These are phyloP conservation scores for Toxotes lorentzi DNA, from an alignment of 2,797 vertebrate species.

Conservation along the genomic window DNA sequence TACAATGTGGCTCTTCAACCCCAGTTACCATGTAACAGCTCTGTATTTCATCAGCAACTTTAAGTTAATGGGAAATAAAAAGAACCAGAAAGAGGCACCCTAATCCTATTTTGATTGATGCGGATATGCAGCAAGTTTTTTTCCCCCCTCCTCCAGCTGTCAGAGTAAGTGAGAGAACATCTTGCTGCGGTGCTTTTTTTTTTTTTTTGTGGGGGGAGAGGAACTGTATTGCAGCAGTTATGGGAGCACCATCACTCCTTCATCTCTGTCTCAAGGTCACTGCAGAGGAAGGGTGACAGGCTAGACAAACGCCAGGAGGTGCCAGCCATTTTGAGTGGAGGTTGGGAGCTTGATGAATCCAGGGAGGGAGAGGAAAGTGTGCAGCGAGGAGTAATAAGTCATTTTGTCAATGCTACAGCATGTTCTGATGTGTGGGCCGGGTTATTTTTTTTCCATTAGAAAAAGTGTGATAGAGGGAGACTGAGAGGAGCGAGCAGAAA, in stretches of 20 bases:
- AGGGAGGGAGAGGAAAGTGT: slow-evolving; percentile 57
- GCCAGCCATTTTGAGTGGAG: slow-evolving; percentile 73
- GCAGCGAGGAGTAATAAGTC: slow-evolving; percentile 71
- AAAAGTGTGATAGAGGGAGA: slow-evolving; percentile 68
- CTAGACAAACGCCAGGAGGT: slow-evolving; percentile 71
- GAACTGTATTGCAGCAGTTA: slow-evolving; percentile 55
- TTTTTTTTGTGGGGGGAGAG: slow-evolving; percentile 1
- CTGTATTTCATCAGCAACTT: slow-evolving; percentile 72
- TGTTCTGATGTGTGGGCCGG: slow-evolving; percentile 70
- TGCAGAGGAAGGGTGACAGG: slow-evolving; percentile 75
- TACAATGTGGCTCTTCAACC: slow-evolving; percentile 23
- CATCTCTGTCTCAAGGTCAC: slow-evolving; percentile 81
- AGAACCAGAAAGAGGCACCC: slow-evolving; percentile 67
- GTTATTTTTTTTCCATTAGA: slow-evolving; percentile 63
- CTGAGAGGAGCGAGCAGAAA: slow-evolving; percentile 60
- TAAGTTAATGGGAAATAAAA: slow-evolving; percentile 75
- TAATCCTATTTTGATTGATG: slow-evolving; percentile 81
- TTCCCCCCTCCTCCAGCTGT: slow-evolving; percentile 45
- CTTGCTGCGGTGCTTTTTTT: slow-evolving; percentile 40
- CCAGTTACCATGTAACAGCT: slow-evolving; percentile 55
- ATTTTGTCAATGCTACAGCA: slow-evolving; percentile 76
- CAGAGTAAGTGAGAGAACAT: slow-evolving; percentile 60
- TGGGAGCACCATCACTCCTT: slow-evolving; percentile 67
- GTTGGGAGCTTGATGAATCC: slow-evolving; percentile 68
- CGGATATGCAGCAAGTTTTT: slow-evolving; percentile 56